Conservation (phyloP, 2,113 vertebrate species). For the Aegypius monachus region DNA sequence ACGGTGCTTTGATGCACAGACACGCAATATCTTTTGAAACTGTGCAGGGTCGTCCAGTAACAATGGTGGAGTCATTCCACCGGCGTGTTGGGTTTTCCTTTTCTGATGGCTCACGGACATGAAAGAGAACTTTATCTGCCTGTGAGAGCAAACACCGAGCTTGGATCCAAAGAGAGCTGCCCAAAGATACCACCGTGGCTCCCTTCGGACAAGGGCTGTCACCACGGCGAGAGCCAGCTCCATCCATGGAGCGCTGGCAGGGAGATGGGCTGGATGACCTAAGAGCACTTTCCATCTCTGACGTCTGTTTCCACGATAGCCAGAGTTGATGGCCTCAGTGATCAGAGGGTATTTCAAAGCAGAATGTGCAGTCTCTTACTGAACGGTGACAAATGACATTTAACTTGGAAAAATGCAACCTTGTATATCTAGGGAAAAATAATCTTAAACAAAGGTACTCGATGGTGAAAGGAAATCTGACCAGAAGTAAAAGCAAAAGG, state of each 20-base stretch:
- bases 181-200: background rate
- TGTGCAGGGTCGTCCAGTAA: constrained; percentile 25
- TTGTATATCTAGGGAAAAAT: background rate
- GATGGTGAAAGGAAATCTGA: background rate
- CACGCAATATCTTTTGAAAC: constrained; percentile 5
- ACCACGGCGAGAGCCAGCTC: background rate
- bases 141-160: background rate
- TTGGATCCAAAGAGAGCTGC: background rate
- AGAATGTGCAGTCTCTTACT: background rate
- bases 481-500: background rate
- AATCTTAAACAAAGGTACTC: background rate
- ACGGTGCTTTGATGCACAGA: background rate
- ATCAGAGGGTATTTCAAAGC: constrained; percentile 19
- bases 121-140: constrained; percentile 59
- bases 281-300: background rate
- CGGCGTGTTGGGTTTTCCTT: background rate
- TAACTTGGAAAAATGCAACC: background rate
- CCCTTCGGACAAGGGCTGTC: background rate
- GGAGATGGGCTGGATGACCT: background rate
- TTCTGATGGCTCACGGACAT: constrained; percentile 15
- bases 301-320: background rate
- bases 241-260: background rate
- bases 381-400: background rate
- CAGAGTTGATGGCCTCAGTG: background rate
- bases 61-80: constrained; percentile 27